A percentile compares a stretch with the other conserved stretches of the same genome.
Evolutionary conservation across 2,113 vertebrate genomes (phyloP).

Genomic region (Ictidomys tridecemlineatus): DNA sequence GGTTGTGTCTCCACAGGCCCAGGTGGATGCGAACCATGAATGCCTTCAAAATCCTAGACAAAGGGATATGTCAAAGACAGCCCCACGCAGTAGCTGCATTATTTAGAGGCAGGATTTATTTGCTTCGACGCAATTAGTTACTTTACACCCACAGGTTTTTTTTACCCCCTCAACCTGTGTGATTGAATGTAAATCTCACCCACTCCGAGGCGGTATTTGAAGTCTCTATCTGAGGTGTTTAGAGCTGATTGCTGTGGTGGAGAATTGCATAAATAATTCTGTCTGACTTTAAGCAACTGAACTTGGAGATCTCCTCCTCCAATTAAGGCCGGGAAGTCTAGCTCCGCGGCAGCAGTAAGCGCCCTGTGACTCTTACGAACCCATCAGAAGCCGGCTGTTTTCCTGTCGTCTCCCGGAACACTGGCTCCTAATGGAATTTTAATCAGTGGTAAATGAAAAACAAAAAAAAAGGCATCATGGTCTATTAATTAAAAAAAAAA

Average conservation of each 20-base stretch:
- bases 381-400: background rate
- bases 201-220: background rate
- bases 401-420: background rate
- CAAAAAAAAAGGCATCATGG: background rate
- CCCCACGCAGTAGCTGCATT: background rate
- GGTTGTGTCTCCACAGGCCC: background rate
- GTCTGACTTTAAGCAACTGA: background rate
- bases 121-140: background rate
- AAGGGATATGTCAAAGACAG: background rate
- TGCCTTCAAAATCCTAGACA: background rate
- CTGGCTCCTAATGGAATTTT: conserved; percentile 37
- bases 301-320: background rate
- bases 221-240: background rate
- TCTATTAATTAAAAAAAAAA: conserved; percentile 23
- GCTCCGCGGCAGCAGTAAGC: background rate
- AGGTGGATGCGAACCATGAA: background rate
- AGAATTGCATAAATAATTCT: conserved; percentile 12
- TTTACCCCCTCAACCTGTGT: background rate
- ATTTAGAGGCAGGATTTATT: background rate
- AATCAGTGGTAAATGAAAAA: background rate
- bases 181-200: background rate
- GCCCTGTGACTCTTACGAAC: fast-evolving
- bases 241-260: background rate
- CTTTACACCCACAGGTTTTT: background rate
- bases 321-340: background rate